phyloP scores from a whole-genome alignment of 2,113 vertebrate species.

The Ammospiza nelsoni region DNA sequence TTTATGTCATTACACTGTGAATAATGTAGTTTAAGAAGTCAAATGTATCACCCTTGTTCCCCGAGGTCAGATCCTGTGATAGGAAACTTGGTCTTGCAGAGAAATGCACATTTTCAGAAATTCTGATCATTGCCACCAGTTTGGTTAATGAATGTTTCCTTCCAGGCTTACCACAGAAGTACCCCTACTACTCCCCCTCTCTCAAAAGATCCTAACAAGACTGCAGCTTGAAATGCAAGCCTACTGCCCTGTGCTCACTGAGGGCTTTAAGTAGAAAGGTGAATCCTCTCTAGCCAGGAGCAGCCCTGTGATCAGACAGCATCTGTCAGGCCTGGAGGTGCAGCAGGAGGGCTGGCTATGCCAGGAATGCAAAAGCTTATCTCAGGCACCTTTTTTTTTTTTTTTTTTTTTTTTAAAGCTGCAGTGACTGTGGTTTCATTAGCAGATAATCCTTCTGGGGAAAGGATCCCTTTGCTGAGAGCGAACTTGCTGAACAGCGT shows the following conservation, averaged over 20 bases:
- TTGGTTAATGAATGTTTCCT: neutral
- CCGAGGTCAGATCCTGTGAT: neutral
- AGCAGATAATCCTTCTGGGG: neutral
- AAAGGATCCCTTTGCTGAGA: neutral
- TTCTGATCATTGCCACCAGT: neutral
- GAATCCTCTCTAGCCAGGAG: slow-evolving; percentile 4
- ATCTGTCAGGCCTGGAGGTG: slow-evolving; percentile 37
- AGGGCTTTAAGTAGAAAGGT: slow-evolving; percentile 3
- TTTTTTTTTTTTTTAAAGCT: slow-evolving; percentile 1
- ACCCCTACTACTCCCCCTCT: too few relatives aligned
- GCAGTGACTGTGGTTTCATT: neutral
- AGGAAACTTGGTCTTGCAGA: neutral
- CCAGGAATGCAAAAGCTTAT: neutral
- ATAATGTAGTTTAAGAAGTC: neutral
- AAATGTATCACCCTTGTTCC: neutral
- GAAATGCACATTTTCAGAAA: rapidly evolving
- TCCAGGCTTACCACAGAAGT: neutral
- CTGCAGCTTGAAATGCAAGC: neutral
- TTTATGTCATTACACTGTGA: neutral
- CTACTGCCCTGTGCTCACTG: neutral
- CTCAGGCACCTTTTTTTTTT: neutral
- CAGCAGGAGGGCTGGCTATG: neutral
- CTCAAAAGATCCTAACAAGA: neutral
- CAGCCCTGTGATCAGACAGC: neutral
- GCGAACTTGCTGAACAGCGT: rapidly evolving